Evolutionary conservation across 2,888 invertebrate species (phyloP).

Genomic region (Rotaria socialis): DNA sequence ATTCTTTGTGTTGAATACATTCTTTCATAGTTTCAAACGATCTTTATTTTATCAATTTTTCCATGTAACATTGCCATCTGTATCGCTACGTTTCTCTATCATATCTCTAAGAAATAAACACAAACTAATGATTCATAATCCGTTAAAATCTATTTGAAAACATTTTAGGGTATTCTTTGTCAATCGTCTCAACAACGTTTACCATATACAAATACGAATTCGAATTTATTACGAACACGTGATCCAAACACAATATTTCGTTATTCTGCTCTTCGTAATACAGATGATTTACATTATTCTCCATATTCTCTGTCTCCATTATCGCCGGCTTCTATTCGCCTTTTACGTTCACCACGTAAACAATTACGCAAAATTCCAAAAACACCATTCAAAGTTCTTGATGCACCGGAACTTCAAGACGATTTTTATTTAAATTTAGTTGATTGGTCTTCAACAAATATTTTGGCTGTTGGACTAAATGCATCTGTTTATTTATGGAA

Average conservation of each 20-base stretch:
- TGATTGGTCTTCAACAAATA: constrained; percentile 98
- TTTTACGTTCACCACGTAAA: constrained; percentile 86
- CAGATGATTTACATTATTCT: constrained; percentile 36
- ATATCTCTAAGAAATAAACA: too few species aligned
- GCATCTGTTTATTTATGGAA: constrained; percentile 98
- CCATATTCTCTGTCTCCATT: constrained; percentile 92
- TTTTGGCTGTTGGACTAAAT: constrained; percentile 90
- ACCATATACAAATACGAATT: not conserved
- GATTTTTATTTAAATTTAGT: constrained; percentile 98
- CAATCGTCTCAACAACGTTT: not conserved
- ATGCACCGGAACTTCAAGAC: constrained; percentile 93
- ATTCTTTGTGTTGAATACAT: too few species aligned
- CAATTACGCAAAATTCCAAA: constrained; percentile 79
- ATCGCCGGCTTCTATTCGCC: constrained; percentile 85
- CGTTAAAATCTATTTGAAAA: too few species aligned
- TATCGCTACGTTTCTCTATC: too few species aligned
- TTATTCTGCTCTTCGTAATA: not conserved
- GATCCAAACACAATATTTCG: constrained; percentile 15
- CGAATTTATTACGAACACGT: not conserved
- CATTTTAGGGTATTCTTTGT: not conserved
- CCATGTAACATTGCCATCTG: too few species aligned
- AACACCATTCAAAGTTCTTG: constrained; percentile 93
- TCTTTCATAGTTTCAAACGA: too few species aligned
- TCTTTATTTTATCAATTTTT: too few species aligned
- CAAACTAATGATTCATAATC: too few species aligned